Conservation (phyloP, 1,140 invertebrate genomes). For the Pachypsylla venusta region DNA sequence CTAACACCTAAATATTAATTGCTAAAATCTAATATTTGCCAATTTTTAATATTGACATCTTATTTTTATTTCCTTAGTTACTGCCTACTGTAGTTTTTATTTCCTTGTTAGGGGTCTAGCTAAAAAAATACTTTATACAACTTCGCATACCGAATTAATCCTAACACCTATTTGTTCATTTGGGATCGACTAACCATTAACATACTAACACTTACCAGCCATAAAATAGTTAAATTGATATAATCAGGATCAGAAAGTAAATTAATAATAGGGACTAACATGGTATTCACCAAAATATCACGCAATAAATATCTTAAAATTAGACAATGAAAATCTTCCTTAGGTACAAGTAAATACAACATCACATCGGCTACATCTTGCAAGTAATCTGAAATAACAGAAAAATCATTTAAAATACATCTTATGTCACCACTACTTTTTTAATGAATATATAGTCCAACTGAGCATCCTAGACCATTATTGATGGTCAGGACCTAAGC, state of each 20-base stretch:
- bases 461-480: conserved; percentile 11
- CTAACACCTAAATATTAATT: no score
- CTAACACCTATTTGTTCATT: neutral
- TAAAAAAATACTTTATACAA: neutral
- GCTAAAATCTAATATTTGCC: no score
- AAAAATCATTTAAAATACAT: conserved; percentile 16
- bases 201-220: conserved; percentile 52
- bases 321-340: conserved; percentile 71
- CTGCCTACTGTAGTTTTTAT: neutral
- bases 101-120: neutral
- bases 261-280: conserved; percentile 64
- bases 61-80: neutral
- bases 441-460: conserved; percentile 4
- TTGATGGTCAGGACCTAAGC: neutral
- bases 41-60: no score
- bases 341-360: conserved; percentile 66
- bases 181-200: no score
- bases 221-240: conserved; percentile 80
- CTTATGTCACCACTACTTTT: neutral
- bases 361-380: conserved; percentile 70
- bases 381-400: conserved; percentile 53
- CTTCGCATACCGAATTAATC: neutral
- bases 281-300: conserved; percentile 63
- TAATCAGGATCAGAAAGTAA: conserved; percentile 85
- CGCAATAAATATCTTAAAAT: conserved; percentile 58